Base-by-base conservation (phyloP, 2,113 vertebrate species). In the Triplophysa dalaica region DNA sequence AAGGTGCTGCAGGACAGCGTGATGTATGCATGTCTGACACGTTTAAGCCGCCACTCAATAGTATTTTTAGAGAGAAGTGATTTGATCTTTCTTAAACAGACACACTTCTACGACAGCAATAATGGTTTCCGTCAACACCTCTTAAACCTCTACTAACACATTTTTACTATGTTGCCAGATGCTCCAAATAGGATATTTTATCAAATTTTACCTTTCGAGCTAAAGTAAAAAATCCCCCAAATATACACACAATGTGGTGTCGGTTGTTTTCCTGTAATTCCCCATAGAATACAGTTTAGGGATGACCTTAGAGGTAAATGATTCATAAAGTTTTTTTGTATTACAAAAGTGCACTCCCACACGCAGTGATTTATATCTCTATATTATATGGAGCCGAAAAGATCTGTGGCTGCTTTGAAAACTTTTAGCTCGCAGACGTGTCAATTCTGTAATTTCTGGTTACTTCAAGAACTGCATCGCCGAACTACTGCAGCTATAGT, bases 381-480 rank as follows among this genome's bases (percentile, higher is more conserved):
- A 33, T 33, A 33, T 50, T 22, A 24, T 41, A 17, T 50, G 13
- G 67, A 14, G 45, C 24, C 50, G 43, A 24, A 50, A 69, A 50
- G 67, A 69, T 69, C 43, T 69, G 22, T 69, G 45, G 24, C 66
- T 50, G 16, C 26, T 22, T 48, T 8, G 66, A 3, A 26, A 69
- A 21, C 33, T 12, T 14, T 21, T 14, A 19, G 9, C 63, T 9
- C n/a, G 6, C 22, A 52, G 67, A 24, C 11, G 45, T 48, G 45
- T 11, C 45, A 11, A 4, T 4, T 29, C 48, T 70, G 26, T 33
- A 70, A 70, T 33, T 54, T 48, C 48, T 70, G 48, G 29, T 70
- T 54, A 70, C 26, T 83, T 43, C 58, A 75, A 69, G 43, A 63
- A 60, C 63, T 75, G 73, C 58, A 68, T 81, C 69, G 48, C 45